phyloP scores from a whole-genome alignment of 2,888 invertebrate genomes.

The Zaprionus obscuricornis region DNA sequence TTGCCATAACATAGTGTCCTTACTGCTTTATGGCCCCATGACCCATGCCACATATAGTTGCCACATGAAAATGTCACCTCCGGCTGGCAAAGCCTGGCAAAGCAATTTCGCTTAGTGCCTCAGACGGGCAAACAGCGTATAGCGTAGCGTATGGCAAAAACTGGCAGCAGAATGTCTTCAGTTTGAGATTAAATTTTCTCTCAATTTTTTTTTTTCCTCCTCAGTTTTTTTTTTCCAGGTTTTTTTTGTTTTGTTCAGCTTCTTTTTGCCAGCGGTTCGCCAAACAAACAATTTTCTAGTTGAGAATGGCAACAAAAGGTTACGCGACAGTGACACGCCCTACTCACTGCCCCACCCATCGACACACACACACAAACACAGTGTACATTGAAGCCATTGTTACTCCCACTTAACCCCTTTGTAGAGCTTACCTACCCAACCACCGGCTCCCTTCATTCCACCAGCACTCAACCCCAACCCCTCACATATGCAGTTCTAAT shows the following conservation, averaged over 20 bases:
- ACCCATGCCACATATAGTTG: too few species aligned
- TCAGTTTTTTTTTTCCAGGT: too few species aligned
- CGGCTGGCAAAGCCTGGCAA: constrained; percentile 43
- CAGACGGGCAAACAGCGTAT: too few species aligned
- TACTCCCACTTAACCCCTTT: too few species aligned
- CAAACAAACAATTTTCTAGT: constrained; percentile 71
- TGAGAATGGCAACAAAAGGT: constrained; percentile 52
- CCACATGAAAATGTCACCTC: constrained; percentile 53
- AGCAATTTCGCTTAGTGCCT: constrained; percentile 50
- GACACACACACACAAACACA: neutral
- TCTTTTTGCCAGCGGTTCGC: constrained; percentile 48
- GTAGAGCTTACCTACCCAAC: too few species aligned
- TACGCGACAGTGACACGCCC: constrained; percentile 27
- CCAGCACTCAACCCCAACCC: constrained; percentile 11
- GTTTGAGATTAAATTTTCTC: constrained; percentile 54
- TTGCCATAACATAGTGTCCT: constrained; percentile 24
- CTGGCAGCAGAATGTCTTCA: constrained; percentile 46
- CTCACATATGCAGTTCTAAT: too few species aligned
- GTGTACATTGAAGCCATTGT: neutral
- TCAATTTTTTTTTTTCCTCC: too few species aligned
- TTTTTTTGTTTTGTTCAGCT: too few species aligned
- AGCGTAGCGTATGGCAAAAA: constrained; percentile 28
- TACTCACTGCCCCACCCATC: too few species aligned
- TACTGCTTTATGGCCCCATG: too few species aligned
- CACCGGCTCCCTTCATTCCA: too few species aligned